Evolutionary conservation across 2,888 invertebrate genomes (phyloP).

Genomic region (Xestia sexstrigata): DNA sequence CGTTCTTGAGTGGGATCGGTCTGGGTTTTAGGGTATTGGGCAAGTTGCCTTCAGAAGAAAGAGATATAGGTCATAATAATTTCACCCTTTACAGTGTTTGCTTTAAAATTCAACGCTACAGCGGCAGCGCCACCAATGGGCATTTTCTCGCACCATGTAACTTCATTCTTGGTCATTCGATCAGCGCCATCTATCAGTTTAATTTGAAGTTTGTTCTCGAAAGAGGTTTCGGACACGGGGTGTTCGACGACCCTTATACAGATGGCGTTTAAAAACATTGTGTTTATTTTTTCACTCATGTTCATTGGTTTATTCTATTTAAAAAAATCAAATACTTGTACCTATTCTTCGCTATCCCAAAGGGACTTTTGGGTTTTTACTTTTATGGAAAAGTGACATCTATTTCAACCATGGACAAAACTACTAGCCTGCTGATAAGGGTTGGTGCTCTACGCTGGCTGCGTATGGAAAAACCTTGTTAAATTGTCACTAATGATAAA

Average conservation of each 20-base stretch:
- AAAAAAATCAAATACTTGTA: background rate
- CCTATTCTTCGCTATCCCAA: background rate
- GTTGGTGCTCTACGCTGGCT: background rate
- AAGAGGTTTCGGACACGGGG: background rate
- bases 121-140: slow-evolving; percentile 12
- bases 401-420: background rate
- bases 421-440: background rate
- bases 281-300: background rate
- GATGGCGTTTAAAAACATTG: slow-evolving; percentile 18
- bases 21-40: background rate
- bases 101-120: background rate
- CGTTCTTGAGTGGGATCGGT: background rate
- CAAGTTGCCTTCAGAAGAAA: background rate
- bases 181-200: slow-evolving; percentile 20
- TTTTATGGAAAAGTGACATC: background rate
- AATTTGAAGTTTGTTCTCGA: accelerated
- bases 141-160: background rate
- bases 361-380: background rate
- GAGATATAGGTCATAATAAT: background rate
- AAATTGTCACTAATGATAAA: background rate
- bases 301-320: background rate
- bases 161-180: background rate
- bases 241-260: background rate
- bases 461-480: background rate
- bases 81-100: background rate